Conservation (phyloP, 2,113 vertebrate genomes). For the Anseranas semipalmata region DNA sequence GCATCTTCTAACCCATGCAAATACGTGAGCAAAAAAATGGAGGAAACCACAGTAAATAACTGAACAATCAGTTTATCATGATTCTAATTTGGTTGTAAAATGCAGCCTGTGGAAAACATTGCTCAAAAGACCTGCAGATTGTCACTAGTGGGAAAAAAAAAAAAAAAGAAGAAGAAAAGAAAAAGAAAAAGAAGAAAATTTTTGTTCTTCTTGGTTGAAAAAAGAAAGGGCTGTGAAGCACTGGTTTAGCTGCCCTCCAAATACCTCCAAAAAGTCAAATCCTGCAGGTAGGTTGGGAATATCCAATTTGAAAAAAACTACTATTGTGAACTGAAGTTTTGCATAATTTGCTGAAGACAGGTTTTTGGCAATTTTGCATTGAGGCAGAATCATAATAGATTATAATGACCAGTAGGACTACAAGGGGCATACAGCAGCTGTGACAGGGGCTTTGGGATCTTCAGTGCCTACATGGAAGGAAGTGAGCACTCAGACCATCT, state of each 20-base stretch:
- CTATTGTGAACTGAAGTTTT: not conserved
- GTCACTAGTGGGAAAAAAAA: not conserved
- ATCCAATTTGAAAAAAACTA: not conserved
- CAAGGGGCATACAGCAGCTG: not conserved
- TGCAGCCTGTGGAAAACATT: not conserved
- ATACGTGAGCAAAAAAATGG: not conserved
- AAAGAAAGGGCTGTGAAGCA: not conserved
- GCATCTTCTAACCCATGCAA: not conserved
- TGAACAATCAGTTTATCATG: not conserved
- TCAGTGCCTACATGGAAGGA: not conserved
- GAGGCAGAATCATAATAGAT: not conserved
- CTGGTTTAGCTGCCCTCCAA: not conserved
- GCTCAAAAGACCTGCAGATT: not conserved
- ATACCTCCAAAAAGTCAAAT: not conserved
- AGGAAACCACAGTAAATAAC: not conserved
- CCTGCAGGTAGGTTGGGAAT: not conserved
- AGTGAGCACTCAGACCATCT: not conserved
- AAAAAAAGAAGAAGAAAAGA: too few relatives aligned
- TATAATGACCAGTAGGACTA: not conserved
- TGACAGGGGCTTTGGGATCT: not conserved
- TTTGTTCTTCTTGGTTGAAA: rapidly evolving
- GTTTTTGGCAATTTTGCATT: not conserved
- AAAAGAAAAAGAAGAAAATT: too few relatives aligned
- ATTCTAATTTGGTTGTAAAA: not conserved
- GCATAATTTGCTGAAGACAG: not conserved